phyloP scores from a whole-genome alignment of 2,797 vertebrate genomes.

The Lepus oiostolus region DNA sequence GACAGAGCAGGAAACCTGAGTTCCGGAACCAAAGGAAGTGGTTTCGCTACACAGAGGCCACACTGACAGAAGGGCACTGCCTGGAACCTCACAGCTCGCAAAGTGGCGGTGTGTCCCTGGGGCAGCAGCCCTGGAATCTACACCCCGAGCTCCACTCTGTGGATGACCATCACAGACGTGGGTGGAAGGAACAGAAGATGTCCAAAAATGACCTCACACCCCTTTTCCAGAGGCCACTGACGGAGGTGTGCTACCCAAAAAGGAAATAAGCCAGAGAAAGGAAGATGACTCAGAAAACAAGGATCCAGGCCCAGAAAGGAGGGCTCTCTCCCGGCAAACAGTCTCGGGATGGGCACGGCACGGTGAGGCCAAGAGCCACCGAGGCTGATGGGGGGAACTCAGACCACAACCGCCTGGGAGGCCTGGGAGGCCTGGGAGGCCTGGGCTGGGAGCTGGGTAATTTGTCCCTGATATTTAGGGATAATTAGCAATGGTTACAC shows the following conservation, averaged over 20 bases:
- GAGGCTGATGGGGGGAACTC: neutral
- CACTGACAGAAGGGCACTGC: neutral
- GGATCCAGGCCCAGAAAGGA: neutral
- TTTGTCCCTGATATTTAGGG: fast-evolving
- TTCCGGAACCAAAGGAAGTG: neutral
- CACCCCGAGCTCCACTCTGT: no score
- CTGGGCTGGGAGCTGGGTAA: neutral
- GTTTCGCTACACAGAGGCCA: no score
- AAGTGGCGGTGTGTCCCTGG: neutral
- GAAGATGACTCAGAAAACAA: neutral
- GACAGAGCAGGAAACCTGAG: neutral
- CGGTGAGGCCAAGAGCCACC: no score
- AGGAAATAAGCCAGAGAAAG: neutral
- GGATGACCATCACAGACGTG: no score
- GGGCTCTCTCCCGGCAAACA: neutral
- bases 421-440: fast-evolving
- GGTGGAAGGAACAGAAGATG: neutral
- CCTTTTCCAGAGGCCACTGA: neutral
- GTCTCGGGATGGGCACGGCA: neutral
- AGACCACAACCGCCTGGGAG: fast-evolving
- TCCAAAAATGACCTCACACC: neutral
- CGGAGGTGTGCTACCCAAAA: neutral
- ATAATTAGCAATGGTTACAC: neutral
- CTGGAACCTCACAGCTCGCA: no score
- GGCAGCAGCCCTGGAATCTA: neutral